Base-by-base conservation (phyloP, 2,113 vertebrate species). In the Crotalus viridis region DNA sequence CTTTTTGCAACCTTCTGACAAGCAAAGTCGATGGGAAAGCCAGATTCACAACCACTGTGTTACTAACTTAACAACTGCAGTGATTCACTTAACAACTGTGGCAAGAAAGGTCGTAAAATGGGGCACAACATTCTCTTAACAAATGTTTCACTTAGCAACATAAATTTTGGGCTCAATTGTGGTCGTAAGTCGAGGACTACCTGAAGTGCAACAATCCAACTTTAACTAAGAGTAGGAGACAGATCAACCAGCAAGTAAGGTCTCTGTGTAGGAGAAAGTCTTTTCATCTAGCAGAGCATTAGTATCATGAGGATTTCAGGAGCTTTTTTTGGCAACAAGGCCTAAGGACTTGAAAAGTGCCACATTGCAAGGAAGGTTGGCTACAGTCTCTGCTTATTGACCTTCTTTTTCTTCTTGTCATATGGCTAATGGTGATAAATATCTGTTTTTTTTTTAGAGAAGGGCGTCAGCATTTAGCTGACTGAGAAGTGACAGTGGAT, bases 401-500 rank as follows among this genome's bases (percentile, higher is more conserved):
- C 28, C 10, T 33, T 22, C 3, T 56, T 88, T 48, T 13, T 39
- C 6, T 88, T 55, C 0, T 85, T 26, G 28, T 55, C 33, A 55
- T 85, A 6, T 21, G 13, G 46, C 43, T 90, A 91, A 15, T 5
- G 0, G 3, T 26, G 61, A 85, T 88, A 85, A 1, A 0, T n/a
- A 15, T 4, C 33, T 21, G 0, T 13, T 3, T 81, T 91, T 81
- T 91, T 52, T 26, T 61, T 4, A 0, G 0, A 13, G 89, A 0
- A 51, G 64, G 10, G 2, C 0, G 1, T 56, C 51, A 69, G 91
- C 1, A 28, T 43, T 51, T 64, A 28, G 43, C 43, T 64, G 2
- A 2, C 5, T 33, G 89, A 92, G 88, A 0, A 64, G 4, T 12
- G 1, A 3, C n/a, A 0, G 12, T 46, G 24, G 0, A 43, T 5